Evolutionary conservation across 2,888 invertebrate genomes (phyloP).

Genomic region (Lycia hirtaria): DNA sequence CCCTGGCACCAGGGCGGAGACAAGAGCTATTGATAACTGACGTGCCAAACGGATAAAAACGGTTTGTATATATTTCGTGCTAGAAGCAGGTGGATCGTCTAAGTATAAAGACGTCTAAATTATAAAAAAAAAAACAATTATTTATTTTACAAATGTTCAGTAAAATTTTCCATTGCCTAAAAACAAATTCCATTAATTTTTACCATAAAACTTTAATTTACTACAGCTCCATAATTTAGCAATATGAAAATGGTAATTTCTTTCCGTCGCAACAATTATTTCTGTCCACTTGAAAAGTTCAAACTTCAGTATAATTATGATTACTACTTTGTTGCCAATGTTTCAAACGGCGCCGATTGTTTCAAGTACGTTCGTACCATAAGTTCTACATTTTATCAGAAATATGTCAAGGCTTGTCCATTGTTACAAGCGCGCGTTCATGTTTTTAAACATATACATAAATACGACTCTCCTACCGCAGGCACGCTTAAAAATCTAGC

Average conservation of each 20-base stretch:
- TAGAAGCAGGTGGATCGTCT: too few relatives aligned
- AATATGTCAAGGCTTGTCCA: conserved; percentile 44
- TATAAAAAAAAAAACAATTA: too few relatives aligned
- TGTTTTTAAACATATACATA: conserved; percentile 32
- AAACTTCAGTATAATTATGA: conserved; percentile 1
- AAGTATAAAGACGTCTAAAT: too few relatives aligned
- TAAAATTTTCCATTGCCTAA: too few relatives aligned
- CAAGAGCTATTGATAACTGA: too few relatives aligned
- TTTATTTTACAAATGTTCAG: too few relatives aligned
- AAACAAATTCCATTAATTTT: too few relatives aligned
- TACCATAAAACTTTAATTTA: not conserved
- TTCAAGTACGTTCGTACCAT: conserved; percentile 28
- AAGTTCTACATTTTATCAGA: conserved; percentile 42
- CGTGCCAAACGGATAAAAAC: too few relatives aligned
- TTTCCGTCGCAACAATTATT: not conserved
- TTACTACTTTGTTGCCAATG: conserved; percentile 7
- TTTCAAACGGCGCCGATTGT: conserved; percentile 23
- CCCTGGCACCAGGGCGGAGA: too few relatives aligned
- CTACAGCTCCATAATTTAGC: not conserved
- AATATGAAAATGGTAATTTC: not conserved
- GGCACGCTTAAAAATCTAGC: conserved; percentile 30
- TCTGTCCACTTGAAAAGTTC: not conserved
- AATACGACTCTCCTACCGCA: conserved; percentile 9
- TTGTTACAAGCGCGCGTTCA: conserved; percentile 27
- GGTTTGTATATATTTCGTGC: too few relatives aligned